Evolutionary conservation across 1,140 invertebrate genomes (phyloP).

Genomic region (Pentalonia nigronervosa): DNA sequence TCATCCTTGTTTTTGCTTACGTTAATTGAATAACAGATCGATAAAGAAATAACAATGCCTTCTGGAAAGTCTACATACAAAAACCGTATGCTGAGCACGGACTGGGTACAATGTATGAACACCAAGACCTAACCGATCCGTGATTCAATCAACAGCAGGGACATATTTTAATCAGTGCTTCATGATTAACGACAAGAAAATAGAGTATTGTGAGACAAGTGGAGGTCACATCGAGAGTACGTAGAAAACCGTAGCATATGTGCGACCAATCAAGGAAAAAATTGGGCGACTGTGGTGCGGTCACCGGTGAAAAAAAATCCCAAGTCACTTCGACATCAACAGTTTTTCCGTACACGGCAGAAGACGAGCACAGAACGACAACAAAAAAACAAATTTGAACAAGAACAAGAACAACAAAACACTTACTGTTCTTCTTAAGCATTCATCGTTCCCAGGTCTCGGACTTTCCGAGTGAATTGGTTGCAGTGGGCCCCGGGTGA

Average conservation of each 20-base stretch:
- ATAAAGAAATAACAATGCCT: neutral
- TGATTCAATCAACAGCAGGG: neutral
- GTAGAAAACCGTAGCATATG: neutral
- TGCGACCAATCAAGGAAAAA: neutral
- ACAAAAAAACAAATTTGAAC: neutral
- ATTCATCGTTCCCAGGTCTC: neutral
- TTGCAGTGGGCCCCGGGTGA: neutral
- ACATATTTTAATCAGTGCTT: neutral
- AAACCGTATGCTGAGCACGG: neutral
- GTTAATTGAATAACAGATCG: neutral
- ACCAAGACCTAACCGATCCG: neutral
- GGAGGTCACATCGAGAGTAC: neutral
- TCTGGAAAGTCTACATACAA: neutral
- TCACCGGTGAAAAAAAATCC: neutral
- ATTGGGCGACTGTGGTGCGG: neutral
- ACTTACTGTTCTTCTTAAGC: neutral
- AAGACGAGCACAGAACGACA: neutral
- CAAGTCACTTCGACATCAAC: neutral
- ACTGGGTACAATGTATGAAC: neutral
- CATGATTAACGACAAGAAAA: neutral
- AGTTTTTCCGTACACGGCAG: neutral
- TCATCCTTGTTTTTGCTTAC: neutral
- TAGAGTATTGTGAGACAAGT: neutral
- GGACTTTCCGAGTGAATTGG: neutral
- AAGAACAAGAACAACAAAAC: neutral